Conservation (phyloP, 2,797 vertebrate species). For the Pseudochromis fuscus region DNA sequence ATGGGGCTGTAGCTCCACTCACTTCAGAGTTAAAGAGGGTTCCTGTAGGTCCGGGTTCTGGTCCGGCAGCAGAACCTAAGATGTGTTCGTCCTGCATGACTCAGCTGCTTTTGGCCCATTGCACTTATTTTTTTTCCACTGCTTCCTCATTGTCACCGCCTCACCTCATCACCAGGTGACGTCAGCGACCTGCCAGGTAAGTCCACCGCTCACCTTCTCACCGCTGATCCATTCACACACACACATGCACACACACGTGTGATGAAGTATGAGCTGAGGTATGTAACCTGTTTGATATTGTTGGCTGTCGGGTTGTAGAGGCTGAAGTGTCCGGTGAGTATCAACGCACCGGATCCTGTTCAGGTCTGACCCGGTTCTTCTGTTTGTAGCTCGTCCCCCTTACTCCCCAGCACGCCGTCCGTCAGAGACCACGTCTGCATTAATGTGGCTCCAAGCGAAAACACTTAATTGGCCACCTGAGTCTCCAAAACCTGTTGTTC, state of each 20-base stretch:
- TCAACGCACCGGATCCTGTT: conserved; percentile 14
- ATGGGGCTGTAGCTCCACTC: no score
- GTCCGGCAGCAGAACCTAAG: no score
- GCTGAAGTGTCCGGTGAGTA: conserved; percentile 66
- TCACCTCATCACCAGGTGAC: conserved; percentile 90
- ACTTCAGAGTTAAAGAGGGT: no score
- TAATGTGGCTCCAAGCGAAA: conserved; percentile 35
- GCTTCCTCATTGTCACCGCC: conserved; percentile 90
- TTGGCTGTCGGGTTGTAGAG: conserved; percentile 55
- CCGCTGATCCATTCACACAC: conserved; percentile 7
- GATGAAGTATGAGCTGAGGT: no score
- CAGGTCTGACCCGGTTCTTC: conserved; percentile 8
- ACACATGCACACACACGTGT: no score
- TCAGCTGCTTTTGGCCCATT: conserved; percentile 77
- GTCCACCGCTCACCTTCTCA: conserved; percentile 57
- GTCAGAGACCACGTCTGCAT: conserved; percentile 11
- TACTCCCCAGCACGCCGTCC: neutral
- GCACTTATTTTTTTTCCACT: conserved; percentile 87
- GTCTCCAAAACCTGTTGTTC: neutral
- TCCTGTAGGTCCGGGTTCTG: no score
- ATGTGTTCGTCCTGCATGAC: conserved; percentile 40
- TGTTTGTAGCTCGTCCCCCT: conserved; percentile 26
- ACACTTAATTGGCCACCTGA: no score
- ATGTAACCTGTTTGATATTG: conserved; percentile 47
- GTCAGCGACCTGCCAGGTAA: conserved; percentile 92